Evolutionary conservation across 2,888 invertebrate genomes (phyloP), one percentile per base, ranked within the genome.

Genomic region (Diarsia rubi): DNA sequence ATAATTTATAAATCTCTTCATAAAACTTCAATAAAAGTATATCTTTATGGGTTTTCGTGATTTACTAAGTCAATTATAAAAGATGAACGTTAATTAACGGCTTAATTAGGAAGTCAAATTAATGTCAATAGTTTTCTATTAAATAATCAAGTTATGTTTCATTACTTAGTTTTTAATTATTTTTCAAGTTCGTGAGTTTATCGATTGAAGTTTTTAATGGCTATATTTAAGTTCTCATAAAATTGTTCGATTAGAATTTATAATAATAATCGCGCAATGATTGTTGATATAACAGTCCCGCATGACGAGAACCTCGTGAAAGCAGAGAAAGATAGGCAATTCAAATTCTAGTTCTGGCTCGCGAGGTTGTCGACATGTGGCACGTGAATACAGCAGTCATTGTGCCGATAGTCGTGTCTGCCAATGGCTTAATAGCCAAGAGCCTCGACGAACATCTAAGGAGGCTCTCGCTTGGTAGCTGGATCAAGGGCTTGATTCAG

Each of bases 31-130:
- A 67, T 69, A 65, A 54, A 69, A n/a, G 24, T 83, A 83, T n/a
- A 60, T 62, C 14, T 80, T 81, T 84, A 80, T 80, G 54, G 24
- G 54, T 59, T 54, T 68, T 68, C 65, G 69, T 81, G 63, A 76
- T 70, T 82, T 82, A 82, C 16, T 76, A 69, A 68, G 67, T 59
- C 66, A 68, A 75, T 84, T 86, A 73, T 24, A 60, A 62, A 54
- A 24, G 16, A 71, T 69, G 64, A 62, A 75, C 57, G 52, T n/a
- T 74, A 71, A 78, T 71, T 59, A 72, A 74, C 47, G 12, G 2
- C 62, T 73, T 70, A 82, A 66, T 69, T 64, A 63, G 63, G 52
- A 66, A 64, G 59, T 64, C 64, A 78, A 69, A 85, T 71, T 66
- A 69, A 85, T 85, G 68, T 63, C 71, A 59, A 69, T 81, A 64